A percentile compares a stretch with the other conserved stretches of the same genome.
Evolutionary conservation across 2,797 vertebrate species (phyloP).

Genomic region (Notolepis coatsorum): DNA sequence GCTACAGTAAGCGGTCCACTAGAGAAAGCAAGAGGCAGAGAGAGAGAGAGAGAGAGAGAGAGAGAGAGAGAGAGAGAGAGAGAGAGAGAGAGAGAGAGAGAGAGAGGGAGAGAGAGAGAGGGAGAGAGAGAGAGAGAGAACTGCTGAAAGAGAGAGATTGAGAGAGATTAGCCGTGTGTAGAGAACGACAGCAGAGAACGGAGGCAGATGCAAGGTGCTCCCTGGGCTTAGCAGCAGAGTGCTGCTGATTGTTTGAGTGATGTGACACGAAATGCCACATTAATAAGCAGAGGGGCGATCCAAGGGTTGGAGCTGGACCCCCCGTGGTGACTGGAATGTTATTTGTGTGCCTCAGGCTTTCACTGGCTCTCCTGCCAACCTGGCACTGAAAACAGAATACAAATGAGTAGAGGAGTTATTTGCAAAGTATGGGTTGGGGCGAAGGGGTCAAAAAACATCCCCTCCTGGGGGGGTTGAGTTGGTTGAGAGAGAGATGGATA

Average conservation of each 20-base stretch:
- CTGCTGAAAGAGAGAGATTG: background rate
- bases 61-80: background rate
- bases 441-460: constrained; percentile 5
- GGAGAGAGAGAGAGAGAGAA: no score
- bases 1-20: background rate
- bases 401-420: constrained; percentile 39
- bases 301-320: constrained; percentile 39
- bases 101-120: background rate
- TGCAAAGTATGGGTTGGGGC: constrained; percentile 10
- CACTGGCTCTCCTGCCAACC: constrained; percentile 50
- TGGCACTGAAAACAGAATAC: constrained; percentile 36
- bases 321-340: constrained; percentile 63
- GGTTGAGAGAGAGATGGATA: background rate
- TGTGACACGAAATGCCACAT: constrained; percentile 59
- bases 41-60: background rate
- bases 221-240: constrained; percentile 6
- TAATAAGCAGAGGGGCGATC: constrained; percentile 56
- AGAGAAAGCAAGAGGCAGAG: background rate
- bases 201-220: background rate
- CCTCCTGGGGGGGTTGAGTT: background rate
- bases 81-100: no score
- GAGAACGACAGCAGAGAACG: background rate
- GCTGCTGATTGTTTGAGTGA: constrained; percentile 46
- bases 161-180: background rate
- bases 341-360: constrained; percentile 63